Base-by-base conservation (phyloP, 2,797 vertebrate species). In the Chelon labrosus region DNA sequence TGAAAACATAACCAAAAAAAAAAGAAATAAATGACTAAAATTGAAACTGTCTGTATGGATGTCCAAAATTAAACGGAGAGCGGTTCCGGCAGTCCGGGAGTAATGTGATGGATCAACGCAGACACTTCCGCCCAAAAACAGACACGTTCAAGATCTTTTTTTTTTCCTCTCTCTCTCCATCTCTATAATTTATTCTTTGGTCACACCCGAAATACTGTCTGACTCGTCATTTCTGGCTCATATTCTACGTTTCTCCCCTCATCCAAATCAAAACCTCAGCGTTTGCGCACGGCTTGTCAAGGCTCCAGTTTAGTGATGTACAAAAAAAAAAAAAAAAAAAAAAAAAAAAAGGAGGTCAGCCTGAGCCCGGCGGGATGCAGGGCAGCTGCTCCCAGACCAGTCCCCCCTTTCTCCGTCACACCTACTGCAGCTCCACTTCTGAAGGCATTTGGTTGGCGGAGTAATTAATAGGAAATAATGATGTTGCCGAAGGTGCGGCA, bases 301-400 rank as follows among this genome's bases (percentile, higher is more conserved):
- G 88, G 70, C 76, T 90, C 83, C 80, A 88, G 89, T 92, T 90
- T 90, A 90, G 84, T 91, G 93, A 91, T 91, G 92, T 88, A 85
- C 90, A 90, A 92, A 64, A 72, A 77, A 38, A 25, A 6, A 41
- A 19, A 58, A 44, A 60, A 70, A 65, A 46, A 17, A 58, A 49
- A 60, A 70, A 66, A 53, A 41, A 51, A 57, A 92, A 95, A 95
- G 85, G 89, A 94, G 94, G 94, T 94, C 93, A 93, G 68, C 27
- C 49, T 80, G 79, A 58, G 86, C 90, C 93, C 91, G 82, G 85
- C 92, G 94, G 92, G 90, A 89, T 89, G 79, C 85, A 86, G 87
- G 92, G 86, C 91, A 95, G 94, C 92, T 95, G 92, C 92, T 94
- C 87, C 71, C 90, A 94, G 93, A 92, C 94, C 92, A 85, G 87